Conservation (phyloP, 1,140 invertebrate genomes). For the Lepidurus packardi region DNA sequence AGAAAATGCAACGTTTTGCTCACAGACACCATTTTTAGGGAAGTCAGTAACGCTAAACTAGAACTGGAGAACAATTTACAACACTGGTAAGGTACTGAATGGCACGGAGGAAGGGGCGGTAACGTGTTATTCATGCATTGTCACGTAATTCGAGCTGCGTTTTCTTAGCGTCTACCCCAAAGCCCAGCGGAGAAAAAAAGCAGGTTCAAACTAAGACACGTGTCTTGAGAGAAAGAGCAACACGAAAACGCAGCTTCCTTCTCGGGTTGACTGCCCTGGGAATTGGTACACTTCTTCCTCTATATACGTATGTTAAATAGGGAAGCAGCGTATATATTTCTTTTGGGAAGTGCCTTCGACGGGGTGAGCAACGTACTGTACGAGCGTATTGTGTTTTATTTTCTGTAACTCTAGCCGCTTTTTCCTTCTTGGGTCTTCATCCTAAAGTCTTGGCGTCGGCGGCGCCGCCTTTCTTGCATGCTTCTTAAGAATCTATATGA, state of each 20-base stretch:
- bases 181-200: too few relatives aligned
- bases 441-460: not conserved
- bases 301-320: not conserved
- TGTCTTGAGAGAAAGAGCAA: too few relatives aligned
- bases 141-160: slow-evolving; percentile 10
- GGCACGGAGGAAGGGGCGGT: not conserved
- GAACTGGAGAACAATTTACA: slow-evolving; percentile 6
- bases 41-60: not conserved
- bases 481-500: slow-evolving; percentile 5
- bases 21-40: not conserved
- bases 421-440: not conserved
- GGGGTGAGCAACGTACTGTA: not conserved
- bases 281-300: not conserved
- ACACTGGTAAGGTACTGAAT: not conserved
- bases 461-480: not conserved
- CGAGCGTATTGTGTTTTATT: slow-evolving; percentile 7
- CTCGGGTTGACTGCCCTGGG: not conserved
- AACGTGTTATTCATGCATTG: slow-evolving; percentile 11
- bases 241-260: not conserved
- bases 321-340: not conserved
- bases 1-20: not conserved
- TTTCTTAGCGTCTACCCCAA: not conserved
- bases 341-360: not conserved
- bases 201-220: too few relatives aligned
- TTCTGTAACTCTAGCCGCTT: not conserved